Percentiles rank a stretch among this genome's conserved stretches.
phyloP scores from a whole-genome alignment of 2,888 invertebrate species.

The Acanthococcus lagerstroemiae region DNA sequence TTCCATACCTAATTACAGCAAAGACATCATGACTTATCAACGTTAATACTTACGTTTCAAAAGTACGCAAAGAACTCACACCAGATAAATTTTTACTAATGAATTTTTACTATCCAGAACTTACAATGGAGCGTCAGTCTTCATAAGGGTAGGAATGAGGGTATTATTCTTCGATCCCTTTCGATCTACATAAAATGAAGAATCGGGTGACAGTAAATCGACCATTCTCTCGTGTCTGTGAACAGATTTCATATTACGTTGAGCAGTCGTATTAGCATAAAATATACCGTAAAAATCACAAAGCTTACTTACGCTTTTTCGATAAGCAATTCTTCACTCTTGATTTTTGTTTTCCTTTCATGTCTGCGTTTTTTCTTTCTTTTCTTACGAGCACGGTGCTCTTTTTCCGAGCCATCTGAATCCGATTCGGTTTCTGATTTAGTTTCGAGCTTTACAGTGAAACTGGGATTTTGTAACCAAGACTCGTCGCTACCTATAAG shows the following conservation, averaged over 20 bases:
- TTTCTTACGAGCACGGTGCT: not conserved
- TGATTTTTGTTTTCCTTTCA: constrained; percentile 20
- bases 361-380: not conserved
- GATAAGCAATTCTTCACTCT: constrained; percentile 18
- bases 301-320: constrained; percentile 19
- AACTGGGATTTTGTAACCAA: constrained; percentile 32
- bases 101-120: not conserved
- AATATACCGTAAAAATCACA: not conserved
- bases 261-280: not conserved
- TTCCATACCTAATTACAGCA: constrained; percentile 14
- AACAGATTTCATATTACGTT: too few species aligned
- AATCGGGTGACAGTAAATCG: not conserved
- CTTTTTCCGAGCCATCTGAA: not conserved
- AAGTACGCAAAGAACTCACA: too few species aligned
- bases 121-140: constrained; percentile 12
- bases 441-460: not conserved
- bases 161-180: constrained; percentile 10
- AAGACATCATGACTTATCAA: too few species aligned
- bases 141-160: constrained; percentile 15
- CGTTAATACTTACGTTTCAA: too few species aligned
- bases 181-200: constrained; percentile 7
- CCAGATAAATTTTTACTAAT: too few species aligned
- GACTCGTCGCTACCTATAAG: constrained; percentile 2
- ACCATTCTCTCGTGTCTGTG: not conserved
- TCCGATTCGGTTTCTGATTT: not conserved